Conservation (phyloP, 2,113 vertebrate species). For the Rhea americana region DNA sequence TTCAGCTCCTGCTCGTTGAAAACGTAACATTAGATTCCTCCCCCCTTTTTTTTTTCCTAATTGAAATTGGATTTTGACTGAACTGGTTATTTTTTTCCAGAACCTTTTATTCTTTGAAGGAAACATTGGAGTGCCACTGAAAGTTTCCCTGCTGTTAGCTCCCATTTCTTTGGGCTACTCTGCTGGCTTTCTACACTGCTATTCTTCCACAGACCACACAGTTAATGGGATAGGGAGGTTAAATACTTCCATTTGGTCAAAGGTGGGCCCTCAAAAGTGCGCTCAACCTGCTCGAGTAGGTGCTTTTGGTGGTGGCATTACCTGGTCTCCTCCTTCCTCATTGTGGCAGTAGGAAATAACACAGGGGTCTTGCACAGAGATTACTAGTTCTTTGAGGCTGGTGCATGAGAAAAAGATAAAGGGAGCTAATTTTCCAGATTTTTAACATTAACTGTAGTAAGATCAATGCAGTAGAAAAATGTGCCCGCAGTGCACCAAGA, state of each 20-base stretch:
- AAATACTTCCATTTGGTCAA: background rate
- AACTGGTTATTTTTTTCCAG: background rate
- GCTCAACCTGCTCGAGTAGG: accelerated
- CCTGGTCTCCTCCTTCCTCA: background rate
- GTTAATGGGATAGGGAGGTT: background rate
- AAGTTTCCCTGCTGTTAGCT: background rate
- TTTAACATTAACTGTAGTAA: background rate
- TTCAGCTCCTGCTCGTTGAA: background rate
- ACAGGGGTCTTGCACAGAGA: background rate
- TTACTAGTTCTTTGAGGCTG: background rate
- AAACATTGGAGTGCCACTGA: background rate
- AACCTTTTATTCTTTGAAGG: background rate
- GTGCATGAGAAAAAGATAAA: background rate
- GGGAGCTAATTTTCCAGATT: background rate
- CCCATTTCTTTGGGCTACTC: background rate
- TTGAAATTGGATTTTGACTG: background rate
- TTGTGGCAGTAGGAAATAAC: background rate
- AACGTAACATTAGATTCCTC: background rate
- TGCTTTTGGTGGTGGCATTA: background rate
- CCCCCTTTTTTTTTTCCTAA: background rate
- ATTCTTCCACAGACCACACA: background rate
- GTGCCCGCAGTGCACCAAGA: background rate
- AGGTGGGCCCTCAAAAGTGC: background rate
- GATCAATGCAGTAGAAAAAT: background rate
- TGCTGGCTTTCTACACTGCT: background rate